These are phyloP conservation scores for Nilaparvata lugens DNA, from an alignment of 1,140 invertebrate genomes.

Conservation along the genomic window DNA sequence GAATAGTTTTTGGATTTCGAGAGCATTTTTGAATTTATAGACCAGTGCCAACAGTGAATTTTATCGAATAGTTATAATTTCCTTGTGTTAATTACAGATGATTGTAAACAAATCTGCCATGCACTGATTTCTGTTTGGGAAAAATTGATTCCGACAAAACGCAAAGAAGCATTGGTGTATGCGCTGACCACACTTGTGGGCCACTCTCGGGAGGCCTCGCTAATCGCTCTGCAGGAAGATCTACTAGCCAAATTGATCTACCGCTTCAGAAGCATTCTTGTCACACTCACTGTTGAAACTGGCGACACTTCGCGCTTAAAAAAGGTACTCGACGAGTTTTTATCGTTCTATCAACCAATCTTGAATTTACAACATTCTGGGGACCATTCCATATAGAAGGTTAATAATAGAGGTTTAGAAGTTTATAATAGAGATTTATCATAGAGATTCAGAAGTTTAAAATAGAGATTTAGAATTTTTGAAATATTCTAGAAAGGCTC, in stretches of 20 bases:
- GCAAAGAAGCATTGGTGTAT: conserved; percentile 29
- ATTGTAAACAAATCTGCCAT: neutral
- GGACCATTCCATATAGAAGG: too few relatives aligned
- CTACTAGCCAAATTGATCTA: conserved; percentile 10
- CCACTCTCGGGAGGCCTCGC: conserved; percentile 8
- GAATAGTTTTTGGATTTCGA: too few relatives aligned
- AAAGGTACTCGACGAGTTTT: conserved; percentile 16
- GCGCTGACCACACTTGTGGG: conserved; percentile 38
- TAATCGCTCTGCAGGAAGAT: conserved; percentile 6
- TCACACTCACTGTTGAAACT: conserved; percentile 41
- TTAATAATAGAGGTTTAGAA: too few relatives aligned
- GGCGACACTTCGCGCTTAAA: conserved; percentile 34
- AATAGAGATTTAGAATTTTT: too few relatives aligned
- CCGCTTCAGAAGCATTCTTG: conserved; percentile 23
- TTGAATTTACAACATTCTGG: too few relatives aligned
- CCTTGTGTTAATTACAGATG: conserved; percentile 31
- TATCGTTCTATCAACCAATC: too few relatives aligned
- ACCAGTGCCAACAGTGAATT: too few relatives aligned
- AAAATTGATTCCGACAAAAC: neutral
- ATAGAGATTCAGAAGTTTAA: too few relatives aligned
- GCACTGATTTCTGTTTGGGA: neutral
- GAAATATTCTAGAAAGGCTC: too few relatives aligned
- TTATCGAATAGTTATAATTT: neutral
- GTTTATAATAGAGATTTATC: too few relatives aligned
- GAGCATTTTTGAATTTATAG: too few relatives aligned